A percentile compares a stretch with the other conserved stretches of the same genome.
Conservation (phyloP, 2,797 vertebrate species). For the Fistularia commersonii region DNA sequence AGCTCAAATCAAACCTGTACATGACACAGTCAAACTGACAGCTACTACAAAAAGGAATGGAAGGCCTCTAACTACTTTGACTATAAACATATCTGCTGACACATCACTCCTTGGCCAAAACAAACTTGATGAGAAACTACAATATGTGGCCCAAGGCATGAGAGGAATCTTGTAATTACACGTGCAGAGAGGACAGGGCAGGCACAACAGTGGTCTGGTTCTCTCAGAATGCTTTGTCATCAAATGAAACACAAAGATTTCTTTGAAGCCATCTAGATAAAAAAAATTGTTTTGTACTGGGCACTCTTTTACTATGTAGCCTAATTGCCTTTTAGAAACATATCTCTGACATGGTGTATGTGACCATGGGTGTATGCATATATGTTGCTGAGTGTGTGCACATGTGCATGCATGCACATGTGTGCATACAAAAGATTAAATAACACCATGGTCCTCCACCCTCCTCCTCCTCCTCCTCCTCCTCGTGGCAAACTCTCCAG, state of each 20-base stretch:
- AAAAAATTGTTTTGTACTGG: constrained; percentile 20
- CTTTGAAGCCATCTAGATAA: constrained; percentile 29
- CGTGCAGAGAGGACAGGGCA: constrained; percentile 22
- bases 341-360: constrained; percentile 26
- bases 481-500: constrained; percentile 49
- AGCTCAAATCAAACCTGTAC: constrained; percentile 36
- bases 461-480: constrained; percentile 13
- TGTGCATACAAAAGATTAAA: constrained; percentile 36
- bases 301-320: constrained; percentile 29
- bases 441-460: constrained; percentile 30
- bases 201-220: constrained; percentile 30
- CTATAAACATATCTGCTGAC: constrained; percentile 65
- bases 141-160: constrained; percentile 42
- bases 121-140: constrained; percentile 59
- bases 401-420: background rate
- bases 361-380: constrained; percentile 21
- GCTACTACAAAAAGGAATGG: constrained; percentile 38
- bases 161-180: constrained; percentile 55
- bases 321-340: constrained; percentile 30
- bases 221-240: constrained; percentile 42
- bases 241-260: constrained; percentile 40
- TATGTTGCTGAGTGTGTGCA: constrained; percentile 13
- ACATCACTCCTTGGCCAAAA: constrained; percentile 44
- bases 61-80: constrained; percentile 14
- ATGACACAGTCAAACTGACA: constrained; percentile 29